Base-by-base conservation (phyloP, 2,888 invertebrate species). In the Mechanitis messenoides region DNA sequence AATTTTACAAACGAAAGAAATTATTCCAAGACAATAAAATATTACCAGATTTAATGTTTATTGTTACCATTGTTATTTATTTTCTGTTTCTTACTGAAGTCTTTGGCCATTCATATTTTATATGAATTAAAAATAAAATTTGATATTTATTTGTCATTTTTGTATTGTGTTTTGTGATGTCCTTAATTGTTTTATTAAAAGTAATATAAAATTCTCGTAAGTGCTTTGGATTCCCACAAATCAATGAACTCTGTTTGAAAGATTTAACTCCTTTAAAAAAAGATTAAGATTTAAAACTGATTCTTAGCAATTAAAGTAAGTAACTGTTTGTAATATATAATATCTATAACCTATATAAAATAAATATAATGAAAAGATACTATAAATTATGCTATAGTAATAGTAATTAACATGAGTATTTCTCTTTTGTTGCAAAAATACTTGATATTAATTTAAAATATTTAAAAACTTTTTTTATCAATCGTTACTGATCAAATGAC, bases 81-180 rank as follows among this genome's bases (percentile, higher is more conserved):
- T 20, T 20, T 20, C 20, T 20, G 20, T 31, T 31, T 31, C 2
- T 50, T 11, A 3, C 31, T 20, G 6, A 31, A 50, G 7, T 50
- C 3, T 50, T 50, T 28, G 9, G 31, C 31, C 28, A 7, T 50
- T 11, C 2, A 50, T 31, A 50, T 50, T 5, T 42, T 42, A 42
- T 42, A 42, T 42, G 6, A 50, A 31, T 11, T 50, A 31, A 50
- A 50, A 50, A 50, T 28, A 50, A 50, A 31, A 2, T 9, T 50
- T 50, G 50, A 11, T 31, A 31, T 31, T 9, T 50, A 31, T 50
- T 50, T 50, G 50, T 28, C 50, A 50, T 50, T 50, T 31, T 9
- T 28, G 50, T 50, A 31, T 50, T 50, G 50, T 50, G 50, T 50
- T 50, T 28, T 50, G 50, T 50, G 50, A 50, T 50, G 50, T 50